A percentile compares a stretch with the other conserved stretches of the same genome.
These are phyloP conservation scores for Macrosteles quadrilineatus DNA, from an alignment of 1,140 invertebrate genomes.

Conservation along the genomic window DNA sequence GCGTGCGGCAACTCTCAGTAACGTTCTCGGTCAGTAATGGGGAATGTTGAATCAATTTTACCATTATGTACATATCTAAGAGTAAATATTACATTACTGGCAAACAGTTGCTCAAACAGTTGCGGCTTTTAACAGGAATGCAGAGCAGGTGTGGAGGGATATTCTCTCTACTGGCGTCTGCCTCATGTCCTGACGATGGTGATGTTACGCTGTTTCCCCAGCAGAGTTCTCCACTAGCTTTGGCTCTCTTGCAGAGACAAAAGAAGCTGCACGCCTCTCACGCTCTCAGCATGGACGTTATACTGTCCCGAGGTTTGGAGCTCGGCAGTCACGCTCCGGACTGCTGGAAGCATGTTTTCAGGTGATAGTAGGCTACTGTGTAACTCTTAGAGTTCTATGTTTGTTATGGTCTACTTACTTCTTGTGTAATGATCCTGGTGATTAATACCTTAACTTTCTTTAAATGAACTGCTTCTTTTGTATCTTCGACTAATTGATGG, in stretches of 20 bases:
- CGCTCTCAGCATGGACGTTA: constrained; percentile 86
- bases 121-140: too few species aligned
- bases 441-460: too few species aligned
- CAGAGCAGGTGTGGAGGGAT: constrained; percentile 84
- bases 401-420: too few species aligned
- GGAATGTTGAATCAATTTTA: too few species aligned
- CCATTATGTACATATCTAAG: too few species aligned
- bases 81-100: too few species aligned
- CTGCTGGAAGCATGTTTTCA: constrained; percentile 93
- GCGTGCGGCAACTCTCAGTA: constrained; percentile 60
- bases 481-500: too few species aligned
- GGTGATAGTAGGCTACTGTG: too few species aligned
- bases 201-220: background rate
- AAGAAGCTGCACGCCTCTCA: constrained; percentile 61
- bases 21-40: constrained; percentile 62
- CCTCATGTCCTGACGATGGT: constrained; percentile 64
- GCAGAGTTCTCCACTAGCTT: background rate
- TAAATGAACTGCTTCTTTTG: too few species aligned
- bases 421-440: too few species aligned
- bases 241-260: constrained; percentile 27
- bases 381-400: too few species aligned
- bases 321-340: constrained; percentile 87
- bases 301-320: constrained; percentile 78
- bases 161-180: constrained; percentile 73
- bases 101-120: too few species aligned